Percentiles rank a stretch among this genome's conserved stretches.
Conservation (phyloP, 2,888 invertebrate species). For the Pantelozetes paolii region DNA sequence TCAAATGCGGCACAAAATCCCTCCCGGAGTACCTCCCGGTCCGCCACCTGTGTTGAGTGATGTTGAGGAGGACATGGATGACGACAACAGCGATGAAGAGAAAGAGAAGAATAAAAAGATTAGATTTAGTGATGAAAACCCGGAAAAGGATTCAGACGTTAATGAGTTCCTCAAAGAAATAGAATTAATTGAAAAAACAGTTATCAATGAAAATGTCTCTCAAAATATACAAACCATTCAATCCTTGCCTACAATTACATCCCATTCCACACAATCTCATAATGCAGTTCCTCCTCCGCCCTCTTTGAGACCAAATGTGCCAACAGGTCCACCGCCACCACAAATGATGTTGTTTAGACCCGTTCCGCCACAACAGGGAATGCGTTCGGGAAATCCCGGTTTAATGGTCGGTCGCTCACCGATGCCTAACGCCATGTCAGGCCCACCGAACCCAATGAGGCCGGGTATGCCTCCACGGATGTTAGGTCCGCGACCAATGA, state of each 20-base stretch:
- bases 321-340: conserved; percentile 48
- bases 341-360: conserved; percentile 51
- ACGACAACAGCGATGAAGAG: conserved; percentile 51
- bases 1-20: conserved; percentile 50
- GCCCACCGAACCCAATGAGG: conserved; percentile 38
- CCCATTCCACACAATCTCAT: conserved; percentile 56
- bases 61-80: conserved; percentile 54
- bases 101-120: conserved; percentile 55
- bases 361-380: conserved; percentile 58
- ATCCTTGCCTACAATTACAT: neutral
- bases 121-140: conserved; percentile 61
- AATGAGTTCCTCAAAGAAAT: conserved; percentile 44
- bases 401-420: conserved; percentile 38
- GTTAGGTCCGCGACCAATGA: conserved; percentile 16
- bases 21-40: conserved; percentile 82
- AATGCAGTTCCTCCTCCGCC: conserved; percentile 49
- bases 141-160: conserved; percentile 53
- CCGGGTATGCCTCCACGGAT: conserved; percentile 38
- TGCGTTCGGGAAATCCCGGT: conserved; percentile 53
- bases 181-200: conserved; percentile 49
- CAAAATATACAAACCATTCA: conserved; percentile 22
- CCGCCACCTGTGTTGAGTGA: conserved; percentile 70
- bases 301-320: conserved; percentile 46
- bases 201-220: neutral
- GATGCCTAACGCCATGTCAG: conserved; percentile 47